Base-by-base conservation (phyloP, 2,888 invertebrate genomes). In the Pheosia tremula region DNA sequence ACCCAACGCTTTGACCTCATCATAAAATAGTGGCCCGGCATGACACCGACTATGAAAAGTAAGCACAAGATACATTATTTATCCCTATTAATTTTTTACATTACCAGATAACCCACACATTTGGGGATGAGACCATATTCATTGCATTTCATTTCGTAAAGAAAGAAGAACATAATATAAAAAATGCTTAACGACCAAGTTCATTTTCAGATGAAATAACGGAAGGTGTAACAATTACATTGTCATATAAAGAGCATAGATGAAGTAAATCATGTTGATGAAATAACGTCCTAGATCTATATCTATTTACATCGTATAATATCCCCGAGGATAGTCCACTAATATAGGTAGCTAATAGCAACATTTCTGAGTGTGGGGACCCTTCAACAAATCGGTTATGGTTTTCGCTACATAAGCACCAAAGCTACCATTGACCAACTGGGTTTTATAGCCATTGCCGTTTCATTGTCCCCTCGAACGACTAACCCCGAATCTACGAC, bases 331-430 rank as follows among this genome's bases (percentile, higher is more conserved):
- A 10, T 45, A 3, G 10, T 45, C 11, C n/a, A 47, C n/a, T 3
- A 47, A n/a, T n/a, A 47, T 11, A 47, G n/a, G 11, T 4, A n/a
- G 5, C 47, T 5, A 8, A 76, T 71, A 74, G 56, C 43, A 54
- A 58, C 13, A 59, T 54, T 39, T 57, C 47, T 58, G 61, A 56
- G 62, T 62, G 52, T 68, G 50, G 53, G n/a, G 52, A 67, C 77
- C 70, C 77, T 77, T 66, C 74, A 68, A 69, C 69, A 75, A 72
- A 80, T 78, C 74, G 66, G 77, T 77, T 80, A 80, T 76, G 78
- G 81, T 81, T 85, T 79, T 84, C 85, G 84, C 78, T 75, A 79
- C 76, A 74, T 80, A 79, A 79, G 81, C 82, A 79, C 78, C 82
- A 81, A 79, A 77, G 65, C 74, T 81, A 79, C 84, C 80, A 79